phyloP scores from a whole-genome alignment of 2,113 vertebrate species.

The Atractosteus spatula region DNA sequence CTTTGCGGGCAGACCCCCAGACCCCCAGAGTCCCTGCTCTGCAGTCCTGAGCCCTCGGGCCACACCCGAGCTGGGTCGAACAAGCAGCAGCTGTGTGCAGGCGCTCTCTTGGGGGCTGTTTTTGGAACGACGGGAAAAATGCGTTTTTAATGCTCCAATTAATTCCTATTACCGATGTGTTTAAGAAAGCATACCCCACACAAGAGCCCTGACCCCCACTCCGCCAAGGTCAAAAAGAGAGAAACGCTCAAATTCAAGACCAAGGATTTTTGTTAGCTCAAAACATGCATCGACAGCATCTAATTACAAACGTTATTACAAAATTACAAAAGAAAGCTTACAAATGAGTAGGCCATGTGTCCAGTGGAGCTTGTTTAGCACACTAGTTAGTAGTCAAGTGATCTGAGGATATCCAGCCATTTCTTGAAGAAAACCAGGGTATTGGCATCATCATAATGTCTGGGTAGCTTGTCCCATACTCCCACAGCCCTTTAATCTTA shows the following conservation, averaged over 20 bases:
- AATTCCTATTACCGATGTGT: constrained; percentile 9
- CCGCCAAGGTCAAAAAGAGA: background rate
- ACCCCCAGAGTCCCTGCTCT: constrained; percentile 1
- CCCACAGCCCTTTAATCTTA: no score
- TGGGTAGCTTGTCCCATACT: no score
- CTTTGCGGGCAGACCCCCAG: no score
- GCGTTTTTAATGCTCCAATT: constrained; percentile 22
- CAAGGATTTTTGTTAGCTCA: background rate
- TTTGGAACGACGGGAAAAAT: background rate
- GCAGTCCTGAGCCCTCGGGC: background rate
- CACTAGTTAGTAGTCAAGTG: no score
- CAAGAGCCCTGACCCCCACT: background rate
- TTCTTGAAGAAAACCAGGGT: no score
- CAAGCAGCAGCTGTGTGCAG: constrained; percentile 21
- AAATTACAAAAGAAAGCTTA: background rate
- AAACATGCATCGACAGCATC: background rate
- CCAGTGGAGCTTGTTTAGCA: no score
- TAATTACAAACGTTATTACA: background rate
- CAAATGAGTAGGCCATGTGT: background rate
- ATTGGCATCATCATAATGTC: no score
- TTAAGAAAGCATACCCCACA: background rate
- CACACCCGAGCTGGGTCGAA: background rate
- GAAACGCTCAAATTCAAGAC: background rate
- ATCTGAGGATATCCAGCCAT: no score
- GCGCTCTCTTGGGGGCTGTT: constrained; percentile 19